phyloP scores from a whole-genome alignment of 2,888 invertebrate genomes.

The Phasia obesa region DNA sequence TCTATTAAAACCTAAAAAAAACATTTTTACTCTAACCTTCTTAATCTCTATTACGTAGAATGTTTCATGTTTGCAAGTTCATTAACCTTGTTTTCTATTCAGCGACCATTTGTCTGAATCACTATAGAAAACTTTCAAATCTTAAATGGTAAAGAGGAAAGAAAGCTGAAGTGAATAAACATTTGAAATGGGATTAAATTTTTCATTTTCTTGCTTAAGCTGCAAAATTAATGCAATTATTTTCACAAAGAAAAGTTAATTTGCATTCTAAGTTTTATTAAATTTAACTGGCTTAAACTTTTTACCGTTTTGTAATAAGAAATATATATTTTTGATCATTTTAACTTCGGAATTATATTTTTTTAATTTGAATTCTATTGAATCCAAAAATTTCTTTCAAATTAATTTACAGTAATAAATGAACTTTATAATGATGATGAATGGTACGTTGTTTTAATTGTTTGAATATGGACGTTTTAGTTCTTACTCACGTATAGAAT shows the following conservation, averaged over 20 bases:
- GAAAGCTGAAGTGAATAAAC: no score
- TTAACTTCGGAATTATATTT: background rate
- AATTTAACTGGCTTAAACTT: slow-evolving; percentile 27
- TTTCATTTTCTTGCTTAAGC: slow-evolving; percentile 7
- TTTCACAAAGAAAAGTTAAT: slow-evolving; percentile 23
- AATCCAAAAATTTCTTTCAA: background rate
- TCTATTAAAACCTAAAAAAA: no score
- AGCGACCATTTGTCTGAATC: background rate
- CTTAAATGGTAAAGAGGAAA: background rate
- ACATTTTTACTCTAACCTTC: no score
- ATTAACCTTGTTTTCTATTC: no score
- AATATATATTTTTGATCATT: no score
- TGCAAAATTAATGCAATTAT: slow-evolving; percentile 32
- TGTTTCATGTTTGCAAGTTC: no score
- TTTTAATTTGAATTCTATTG: no score
- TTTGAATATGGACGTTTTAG: slow-evolving; percentile 35
- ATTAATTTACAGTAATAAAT: slow-evolving; percentile 53
- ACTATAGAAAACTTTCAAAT: slow-evolving; percentile 23
- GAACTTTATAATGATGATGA: background rate
- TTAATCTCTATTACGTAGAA: no score
- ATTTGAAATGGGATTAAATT: slow-evolving; percentile 21
- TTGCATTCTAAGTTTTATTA: slow-evolving; percentile 41
- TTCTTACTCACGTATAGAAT: background rate
- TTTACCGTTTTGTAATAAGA: no score
- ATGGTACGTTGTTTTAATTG: slow-evolving; percentile 10